Base-by-base conservation (phyloP, 2,888 invertebrate species). In the Uropetala carovei region DNA sequence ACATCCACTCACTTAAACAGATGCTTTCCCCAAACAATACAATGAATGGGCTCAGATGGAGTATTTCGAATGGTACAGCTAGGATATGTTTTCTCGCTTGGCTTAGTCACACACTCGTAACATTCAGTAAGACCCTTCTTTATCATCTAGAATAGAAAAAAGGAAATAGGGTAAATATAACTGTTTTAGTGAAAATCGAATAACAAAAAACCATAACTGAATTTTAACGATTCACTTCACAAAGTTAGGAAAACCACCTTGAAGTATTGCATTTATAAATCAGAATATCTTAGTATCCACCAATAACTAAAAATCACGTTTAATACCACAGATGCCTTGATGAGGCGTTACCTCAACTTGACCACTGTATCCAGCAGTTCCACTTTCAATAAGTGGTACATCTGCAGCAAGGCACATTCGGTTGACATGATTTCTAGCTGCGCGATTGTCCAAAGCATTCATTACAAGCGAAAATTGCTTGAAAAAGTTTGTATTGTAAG, bases 21-120 rank as follows among this genome's bases (percentile, higher is more conserved):
- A 96, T 99, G 99, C 95, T 99, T 99, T 0, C 99, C 98, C 99
- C 99, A 99, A 30, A 99, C 99, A 93, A 99, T 99, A 95, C 99
- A 99, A 95, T 99, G 99, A 94, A 99, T 99, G 0, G 99, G 99
- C 95, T 99, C 99, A 0, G 99, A 99, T 0, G 99, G 99, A 0
- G 99, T 99, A 95, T 99, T 99, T 82, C 99, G 96, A 93, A 99
- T 99, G 1, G 99, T 99, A 95, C 99, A 99, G 0, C 99, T 99
- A 0, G 99, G 99, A 95, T 97, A 99, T 10, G 98, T 97, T 95
- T 99, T 99, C 94, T 98, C 98, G 27, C 97, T 96, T 11, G 98
- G 97, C 95, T 99, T 99, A 0, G 98, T 98, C 92, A 97, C 97
- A 95, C 99, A 99, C 95, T 99, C 99, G 94, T 99, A 99, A 95